Conservation (phyloP, 1,140 invertebrate genomes). For the Sycophaga agraensis region DNA sequence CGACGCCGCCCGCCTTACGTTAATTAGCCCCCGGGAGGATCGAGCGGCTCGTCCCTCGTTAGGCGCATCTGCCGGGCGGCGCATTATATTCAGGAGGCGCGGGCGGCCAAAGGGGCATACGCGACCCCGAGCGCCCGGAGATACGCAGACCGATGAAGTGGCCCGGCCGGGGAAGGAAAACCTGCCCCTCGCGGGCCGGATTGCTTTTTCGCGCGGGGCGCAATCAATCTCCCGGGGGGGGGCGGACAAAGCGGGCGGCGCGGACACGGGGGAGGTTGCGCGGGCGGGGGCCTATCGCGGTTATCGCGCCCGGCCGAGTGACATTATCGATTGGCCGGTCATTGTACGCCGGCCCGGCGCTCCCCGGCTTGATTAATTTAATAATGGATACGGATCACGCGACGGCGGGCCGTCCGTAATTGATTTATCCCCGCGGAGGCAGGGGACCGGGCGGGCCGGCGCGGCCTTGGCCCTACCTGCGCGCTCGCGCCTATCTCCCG, state of each 20-base stretch:
- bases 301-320: slow-evolving; percentile 11
- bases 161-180: too few relatives aligned
- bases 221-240: too few relatives aligned
- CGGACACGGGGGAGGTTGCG: not conserved
- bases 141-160: slow-evolving; percentile 17
- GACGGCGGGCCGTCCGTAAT: slow-evolving; percentile 1
- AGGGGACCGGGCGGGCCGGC: not conserved
- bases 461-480: not conserved
- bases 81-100: slow-evolving; percentile 54
- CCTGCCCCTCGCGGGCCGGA: too few relatives aligned
- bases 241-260: too few relatives aligned
- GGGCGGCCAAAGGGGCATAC: too few relatives aligned
- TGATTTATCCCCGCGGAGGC: slow-evolving; percentile 6
- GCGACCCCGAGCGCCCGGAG: slow-evolving; percentile 6
- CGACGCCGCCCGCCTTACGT: slow-evolving; percentile 43
- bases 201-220: slow-evolving; percentile 8
- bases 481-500: not conserved
- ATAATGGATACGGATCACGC: slow-evolving; percentile 19
- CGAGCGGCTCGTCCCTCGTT: slow-evolving; percentile 57
- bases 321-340: slow-evolving; percentile 23
- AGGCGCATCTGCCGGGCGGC: slow-evolving; percentile 53
- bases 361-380: slow-evolving; percentile 18
- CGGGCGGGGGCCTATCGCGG: not conserved
- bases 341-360: not conserved
- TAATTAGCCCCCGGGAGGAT: slow-evolving; percentile 56